phyloP scores from a whole-genome alignment of 2,888 invertebrate genomes.

The Pheosia tremula region DNA sequence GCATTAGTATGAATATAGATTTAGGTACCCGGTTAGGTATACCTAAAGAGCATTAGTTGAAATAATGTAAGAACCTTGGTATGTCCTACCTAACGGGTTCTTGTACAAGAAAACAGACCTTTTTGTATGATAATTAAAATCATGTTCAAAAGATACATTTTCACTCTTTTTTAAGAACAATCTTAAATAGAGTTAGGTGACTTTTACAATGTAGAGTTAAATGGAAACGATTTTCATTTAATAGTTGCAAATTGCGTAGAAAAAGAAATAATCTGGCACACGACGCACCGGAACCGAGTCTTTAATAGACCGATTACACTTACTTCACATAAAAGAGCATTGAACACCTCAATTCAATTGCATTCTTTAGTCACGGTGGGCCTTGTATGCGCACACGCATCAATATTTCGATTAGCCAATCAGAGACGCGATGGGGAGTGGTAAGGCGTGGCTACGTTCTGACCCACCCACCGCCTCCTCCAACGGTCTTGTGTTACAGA shows the following conservation, averaged over 20 bases:
- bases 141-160: not conserved
- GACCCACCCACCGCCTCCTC: constrained; percentile 67
- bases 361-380: constrained; percentile 54
- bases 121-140: too few species aligned
- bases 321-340: constrained; percentile 63
- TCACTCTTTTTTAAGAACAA: not conserved
- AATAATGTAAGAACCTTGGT: too few species aligned
- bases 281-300: constrained; percentile 12
- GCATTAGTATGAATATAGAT: too few species aligned
- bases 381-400: constrained; percentile 63
- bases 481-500: constrained; percentile 65
- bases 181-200: not conserved
- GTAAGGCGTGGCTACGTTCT: constrained; percentile 49
- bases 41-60: too few species aligned
- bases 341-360: constrained; percentile 72
- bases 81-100: too few species aligned
- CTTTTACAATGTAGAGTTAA: not conserved
- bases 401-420: constrained; percentile 59
- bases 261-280: constrained; percentile 6
- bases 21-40: too few species aligned
- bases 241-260: not conserved
- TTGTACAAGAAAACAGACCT: too few species aligned
- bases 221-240: not conserved
- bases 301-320: constrained; percentile 63
- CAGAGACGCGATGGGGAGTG: constrained; percentile 47